Evolutionary conservation across 1,140 invertebrate genomes (phyloP), one percentile per base, ranked within the genome.

Genomic region (Zaprionus davidi): DNA sequence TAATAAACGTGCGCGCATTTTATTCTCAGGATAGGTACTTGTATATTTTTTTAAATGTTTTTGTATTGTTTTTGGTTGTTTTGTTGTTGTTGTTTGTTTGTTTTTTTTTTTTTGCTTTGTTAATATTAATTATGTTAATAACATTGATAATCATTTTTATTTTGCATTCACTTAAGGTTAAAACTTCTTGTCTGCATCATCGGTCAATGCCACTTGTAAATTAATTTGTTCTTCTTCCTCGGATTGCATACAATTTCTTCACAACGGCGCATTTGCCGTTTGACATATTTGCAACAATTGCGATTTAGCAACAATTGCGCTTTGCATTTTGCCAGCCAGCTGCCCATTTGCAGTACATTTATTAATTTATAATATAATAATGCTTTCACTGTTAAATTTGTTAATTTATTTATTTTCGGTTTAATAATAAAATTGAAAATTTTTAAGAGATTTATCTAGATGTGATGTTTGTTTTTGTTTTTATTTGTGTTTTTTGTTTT

Each of bases 111-210:
- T 71, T 71, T 82, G 68, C 41, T 71, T 84, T 87, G 79, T 87
- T 87, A 83, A 88, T 88, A 88, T 88, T 88, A 88, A 88, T 88
- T 88, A 88, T 88, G 84, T 88, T 90, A 88, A 88, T 88, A 88
- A 88, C 84, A 88, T 88, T 88, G 85, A 88, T 88, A 88, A 88
- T 88, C 80, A 76, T 85, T 82, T 77, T 78, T 82, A 53, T 78
- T 82, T 79, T 78, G 76, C 67, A 63, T 83, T 86, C 69, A 77
- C 85, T 88, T 88, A 88, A 88, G 74, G 78, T 81, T 88, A 88
- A 88, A 88, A 84, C 78, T 82, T 87, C 51, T 79, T 85, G 76
- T 79, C 83, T 87, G 79, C 82, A 74, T 80, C 82, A 74, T 80
- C 60, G 76, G 71, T 73, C 67, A 59, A 71, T 86, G 64, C 66